phyloP scores from a whole-genome alignment of 2,797 vertebrate species.

The Anguilla megastoma region DNA sequence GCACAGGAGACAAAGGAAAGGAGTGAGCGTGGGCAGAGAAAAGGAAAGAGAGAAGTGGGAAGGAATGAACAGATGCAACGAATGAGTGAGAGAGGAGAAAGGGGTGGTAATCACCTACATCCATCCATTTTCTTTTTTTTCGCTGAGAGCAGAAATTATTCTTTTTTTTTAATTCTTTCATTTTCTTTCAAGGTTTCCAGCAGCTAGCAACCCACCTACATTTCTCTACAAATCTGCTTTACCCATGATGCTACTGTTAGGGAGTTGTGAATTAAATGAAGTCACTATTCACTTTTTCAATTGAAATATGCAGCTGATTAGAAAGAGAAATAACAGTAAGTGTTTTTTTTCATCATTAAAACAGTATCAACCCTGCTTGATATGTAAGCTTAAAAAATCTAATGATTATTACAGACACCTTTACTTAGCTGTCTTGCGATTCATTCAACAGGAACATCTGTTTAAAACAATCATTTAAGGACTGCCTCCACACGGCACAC shows the following conservation, averaged over 20 bases:
- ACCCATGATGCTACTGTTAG: slow-evolving; percentile 36
- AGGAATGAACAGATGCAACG: slow-evolving; percentile 30
- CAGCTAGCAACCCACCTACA: slow-evolving; percentile 44
- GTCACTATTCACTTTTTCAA: background rate
- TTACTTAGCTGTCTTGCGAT: background rate
- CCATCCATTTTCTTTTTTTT: slow-evolving; percentile 49
- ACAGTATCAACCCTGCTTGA: background rate
- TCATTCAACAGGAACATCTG: background rate
- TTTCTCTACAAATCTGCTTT: slow-evolving; percentile 35
- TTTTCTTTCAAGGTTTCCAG: slow-evolving; percentile 16
- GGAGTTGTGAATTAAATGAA: background rate
- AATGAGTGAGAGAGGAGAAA: slow-evolving; percentile 28
- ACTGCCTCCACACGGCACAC: background rate
- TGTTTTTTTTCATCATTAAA: background rate
- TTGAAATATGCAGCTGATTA: background rate
- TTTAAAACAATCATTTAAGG: background rate
- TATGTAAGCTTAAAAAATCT: background rate
- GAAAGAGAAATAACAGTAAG: background rate
- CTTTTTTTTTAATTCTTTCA: background rate
- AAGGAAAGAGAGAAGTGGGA: slow-evolving; percentile 30
- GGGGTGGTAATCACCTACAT: slow-evolving; percentile 47
- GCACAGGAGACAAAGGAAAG: slow-evolving; percentile 30
- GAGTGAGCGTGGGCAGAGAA: slow-evolving; percentile 39
- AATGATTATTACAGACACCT: background rate
- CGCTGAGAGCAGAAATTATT: slow-evolving; percentile 23